phyloP scores from a whole-genome alignment of 1,140 invertebrate species.

The Brachionus sp. region DNA sequence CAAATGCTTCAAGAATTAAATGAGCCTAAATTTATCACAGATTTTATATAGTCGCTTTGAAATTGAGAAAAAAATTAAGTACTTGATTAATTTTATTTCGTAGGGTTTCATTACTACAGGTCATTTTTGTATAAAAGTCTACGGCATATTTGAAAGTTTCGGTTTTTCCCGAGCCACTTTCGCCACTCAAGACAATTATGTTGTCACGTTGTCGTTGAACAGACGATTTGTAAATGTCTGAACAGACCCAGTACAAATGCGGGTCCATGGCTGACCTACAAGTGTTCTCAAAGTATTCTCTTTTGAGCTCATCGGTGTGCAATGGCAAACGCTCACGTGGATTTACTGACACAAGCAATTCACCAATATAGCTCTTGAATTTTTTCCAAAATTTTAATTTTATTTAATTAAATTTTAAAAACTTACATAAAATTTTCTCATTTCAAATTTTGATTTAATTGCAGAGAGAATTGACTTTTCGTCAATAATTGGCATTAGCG shows the following conservation, averaged over 20 bases:
- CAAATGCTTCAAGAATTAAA: conserved; percentile 64
- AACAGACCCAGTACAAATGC: conserved; percentile 96
- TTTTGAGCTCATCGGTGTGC: conserved; percentile 61
- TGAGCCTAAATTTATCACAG: neutral
- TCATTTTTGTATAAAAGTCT: conserved; percentile 51
- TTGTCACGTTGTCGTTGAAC: conserved; percentile 79
- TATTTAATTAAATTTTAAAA: neutral
- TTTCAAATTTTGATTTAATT: conserved; percentile 29
- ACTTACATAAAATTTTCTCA: conserved; percentile 45
- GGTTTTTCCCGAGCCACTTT: conserved; percentile 79
- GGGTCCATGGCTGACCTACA: conserved; percentile 73
- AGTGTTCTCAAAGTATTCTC: conserved; percentile 76
- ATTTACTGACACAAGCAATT: conserved; percentile 75
- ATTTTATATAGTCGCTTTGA: neutral
- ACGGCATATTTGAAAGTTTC: conserved; percentile 53
- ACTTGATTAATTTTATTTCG: conserved; percentile 30
- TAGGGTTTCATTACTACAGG: conserved; percentile 49
- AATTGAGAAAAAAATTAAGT: neutral
- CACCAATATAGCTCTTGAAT: conserved; percentile 74
- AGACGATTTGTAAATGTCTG: conserved; percentile 95
- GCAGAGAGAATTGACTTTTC: conserved; percentile 10
- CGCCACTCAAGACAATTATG: conserved; percentile 92
- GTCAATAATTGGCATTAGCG: conserved; percentile 19
- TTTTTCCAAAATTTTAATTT: neutral
- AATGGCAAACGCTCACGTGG: conserved; percentile 85